Percentiles rank a stretch among this genome's conserved stretches.
Conservation (phyloP, 2,888 invertebrate species). For the Cyaniris semiargus region DNA sequence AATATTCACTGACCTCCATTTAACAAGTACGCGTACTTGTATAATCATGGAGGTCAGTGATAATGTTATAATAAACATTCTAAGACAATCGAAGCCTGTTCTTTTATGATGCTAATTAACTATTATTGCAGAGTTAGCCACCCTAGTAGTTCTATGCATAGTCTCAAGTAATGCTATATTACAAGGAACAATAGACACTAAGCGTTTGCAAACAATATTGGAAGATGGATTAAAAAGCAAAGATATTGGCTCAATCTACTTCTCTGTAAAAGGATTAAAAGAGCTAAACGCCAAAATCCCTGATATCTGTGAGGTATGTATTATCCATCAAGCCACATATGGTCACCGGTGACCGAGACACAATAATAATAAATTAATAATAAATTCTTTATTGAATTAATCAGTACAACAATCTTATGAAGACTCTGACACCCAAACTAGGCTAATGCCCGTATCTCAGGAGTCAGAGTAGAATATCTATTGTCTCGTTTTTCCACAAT, state of each 20-base stretch:
- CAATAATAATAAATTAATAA: too few species aligned
- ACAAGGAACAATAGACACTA: constrained; percentile 66
- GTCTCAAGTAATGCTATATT: constrained; percentile 54
- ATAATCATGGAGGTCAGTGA: too few species aligned
- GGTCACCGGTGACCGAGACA: too few species aligned
- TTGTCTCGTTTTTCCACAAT: too few species aligned
- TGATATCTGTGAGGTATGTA: constrained; percentile 82
- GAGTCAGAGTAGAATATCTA: too few species aligned
- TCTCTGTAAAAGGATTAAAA: constrained; percentile 86
- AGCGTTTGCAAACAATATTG: constrained; percentile 63
- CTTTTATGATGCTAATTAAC: background rate
- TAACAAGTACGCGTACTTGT: too few species aligned
- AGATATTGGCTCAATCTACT: constrained; percentile 85
- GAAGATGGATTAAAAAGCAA: constrained; percentile 75
- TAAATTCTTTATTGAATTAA: too few species aligned
- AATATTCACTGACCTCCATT: too few species aligned
- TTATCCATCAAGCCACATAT: too few species aligned
- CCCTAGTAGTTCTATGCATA: constrained; percentile 55
- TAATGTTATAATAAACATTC: background rate
- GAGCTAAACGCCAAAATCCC: constrained; percentile 82
- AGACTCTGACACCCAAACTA: too few species aligned
- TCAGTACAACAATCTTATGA: too few species aligned
- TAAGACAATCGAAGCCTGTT: background rate
- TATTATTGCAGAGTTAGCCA: constrained; percentile 53
- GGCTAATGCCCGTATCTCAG: too few species aligned